These are phyloP conservation scores for Forbesichthys agassizii DNA, from an alignment of 2,113 vertebrate species.

Conservation along the genomic window DNA sequence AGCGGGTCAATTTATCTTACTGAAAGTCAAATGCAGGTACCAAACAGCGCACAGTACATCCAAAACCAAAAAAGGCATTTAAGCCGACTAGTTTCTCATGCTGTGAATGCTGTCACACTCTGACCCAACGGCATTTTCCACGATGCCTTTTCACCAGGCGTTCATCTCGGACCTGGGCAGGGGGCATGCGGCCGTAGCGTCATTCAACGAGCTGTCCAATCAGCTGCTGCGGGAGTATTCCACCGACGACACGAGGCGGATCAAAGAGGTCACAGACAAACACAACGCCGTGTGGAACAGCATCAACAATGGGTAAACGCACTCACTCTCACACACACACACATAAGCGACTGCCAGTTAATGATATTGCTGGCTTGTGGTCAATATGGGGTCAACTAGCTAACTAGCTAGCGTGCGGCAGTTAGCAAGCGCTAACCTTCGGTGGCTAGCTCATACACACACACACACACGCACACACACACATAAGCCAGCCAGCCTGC, in stretches of 20 bases:
- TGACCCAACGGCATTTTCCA: no score
- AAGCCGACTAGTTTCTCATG: no score
- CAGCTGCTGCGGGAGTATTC: constrained; percentile 88
- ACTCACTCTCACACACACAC: not conserved
- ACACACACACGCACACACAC: no score
- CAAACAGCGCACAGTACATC: not conserved
- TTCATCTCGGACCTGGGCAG: constrained; percentile 87
- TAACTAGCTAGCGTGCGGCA: not conserved
- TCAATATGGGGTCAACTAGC: not conserved
- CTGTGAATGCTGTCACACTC: no score
- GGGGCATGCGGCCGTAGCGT: constrained; percentile 79
- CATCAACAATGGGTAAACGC: constrained; percentile 86
- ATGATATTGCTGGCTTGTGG: not conserved
- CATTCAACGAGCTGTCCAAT: constrained; percentile 88
- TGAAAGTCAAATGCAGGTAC: not conserved
- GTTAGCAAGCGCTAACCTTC: no score
- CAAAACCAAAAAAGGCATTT: not conserved
- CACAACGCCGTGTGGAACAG: constrained; percentile 85
- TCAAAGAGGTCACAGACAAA: constrained; percentile 89
- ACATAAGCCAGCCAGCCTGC: no score
- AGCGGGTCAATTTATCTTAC: constrained; percentile 6
- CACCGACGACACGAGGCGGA: constrained; percentile 87
- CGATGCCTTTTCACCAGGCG: constrained; percentile 63
- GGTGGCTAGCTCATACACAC: no score
- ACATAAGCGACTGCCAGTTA: not conserved